These are phyloP conservation scores for Mactromeris polynyma DNA, from an alignment of 2,888 invertebrate genomes.

Conservation along the genomic window DNA sequence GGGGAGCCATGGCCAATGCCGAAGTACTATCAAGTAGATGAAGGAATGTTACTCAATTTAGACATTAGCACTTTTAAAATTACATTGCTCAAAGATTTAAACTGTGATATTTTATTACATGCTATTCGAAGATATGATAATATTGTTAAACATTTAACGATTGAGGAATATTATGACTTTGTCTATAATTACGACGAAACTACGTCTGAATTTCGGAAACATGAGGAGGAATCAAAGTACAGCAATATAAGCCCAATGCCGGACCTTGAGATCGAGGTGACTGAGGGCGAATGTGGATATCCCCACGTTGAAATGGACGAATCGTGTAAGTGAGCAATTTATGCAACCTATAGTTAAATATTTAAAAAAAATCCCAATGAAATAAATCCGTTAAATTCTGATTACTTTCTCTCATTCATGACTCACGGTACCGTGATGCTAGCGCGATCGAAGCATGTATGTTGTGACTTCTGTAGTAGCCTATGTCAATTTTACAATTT, in stretches of 20 bases:
- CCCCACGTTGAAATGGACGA: conserved; percentile 74
- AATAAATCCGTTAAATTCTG: not conserved
- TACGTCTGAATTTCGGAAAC: conserved; percentile 20
- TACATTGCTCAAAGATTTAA: conserved; percentile 82
- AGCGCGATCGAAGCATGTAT: too few relatives aligned
- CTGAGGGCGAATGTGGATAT: conserved; percentile 45
- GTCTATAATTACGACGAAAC: conserved; percentile 59
- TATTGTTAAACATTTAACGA: conserved; percentile 85
- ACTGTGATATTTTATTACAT: conserved; percentile 89
- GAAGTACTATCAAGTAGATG: conserved; percentile 25
- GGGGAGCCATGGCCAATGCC: conserved; percentile 68
- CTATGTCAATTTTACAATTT: too few relatives aligned
- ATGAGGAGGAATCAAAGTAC: conserved; percentile 43
- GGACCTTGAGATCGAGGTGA: conserved; percentile 47
- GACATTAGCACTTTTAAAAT: conserved; percentile 59
- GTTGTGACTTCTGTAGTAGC: too few relatives aligned
- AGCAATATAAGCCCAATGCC: conserved; percentile 39
- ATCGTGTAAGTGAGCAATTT: conserved; percentile 72
- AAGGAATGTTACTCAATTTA: conserved; percentile 47
- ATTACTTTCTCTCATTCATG: too few relatives aligned
- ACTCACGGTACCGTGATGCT: too few relatives aligned
- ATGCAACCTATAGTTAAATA: not conserved
- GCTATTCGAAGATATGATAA: conserved; percentile 89
- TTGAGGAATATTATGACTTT: conserved; percentile 69
- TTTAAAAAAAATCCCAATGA: not conserved